Evolutionary conservation across 1,140 invertebrate species (phyloP).

Genomic region (Cherax destructor): DNA sequence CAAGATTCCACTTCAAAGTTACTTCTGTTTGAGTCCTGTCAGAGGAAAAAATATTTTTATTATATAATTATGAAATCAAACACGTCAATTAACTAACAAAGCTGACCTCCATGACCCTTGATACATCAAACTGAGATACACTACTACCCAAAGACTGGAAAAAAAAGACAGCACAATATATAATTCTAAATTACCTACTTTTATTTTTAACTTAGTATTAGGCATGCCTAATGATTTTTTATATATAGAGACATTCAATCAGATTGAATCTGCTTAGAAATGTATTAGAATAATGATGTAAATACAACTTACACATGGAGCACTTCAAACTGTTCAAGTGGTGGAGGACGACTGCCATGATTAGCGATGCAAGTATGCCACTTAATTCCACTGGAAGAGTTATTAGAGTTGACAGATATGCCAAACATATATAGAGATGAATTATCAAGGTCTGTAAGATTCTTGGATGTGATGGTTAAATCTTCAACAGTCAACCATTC

Average conservation of each 20-base stretch:
- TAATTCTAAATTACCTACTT: too few relatives aligned
- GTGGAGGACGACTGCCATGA: slow-evolving; percentile 19
- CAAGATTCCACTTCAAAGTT: slow-evolving; percentile 38
- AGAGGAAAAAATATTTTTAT: not conserved
- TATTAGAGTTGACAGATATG: slow-evolving; percentile 42
- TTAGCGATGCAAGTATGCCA: slow-evolving; percentile 48
- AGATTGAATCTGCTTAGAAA: not conserved
- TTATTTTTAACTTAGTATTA: too few relatives aligned
- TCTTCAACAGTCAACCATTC: slow-evolving; percentile 28
- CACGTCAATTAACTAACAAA: too few relatives aligned
- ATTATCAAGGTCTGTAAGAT: slow-evolving; percentile 25
- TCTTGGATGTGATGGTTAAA: slow-evolving; percentile 8
- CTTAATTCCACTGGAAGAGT: slow-evolving; percentile 53
- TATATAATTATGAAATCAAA: too few relatives aligned
- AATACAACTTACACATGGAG: slow-evolving; percentile 45
- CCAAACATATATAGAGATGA: slow-evolving; percentile 45
- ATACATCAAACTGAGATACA: too few relatives aligned
- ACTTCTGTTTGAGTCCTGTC: slow-evolving; percentile 34
- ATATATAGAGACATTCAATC: too few relatives aligned
- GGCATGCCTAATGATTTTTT: too few relatives aligned
- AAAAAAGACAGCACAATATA: too few relatives aligned
- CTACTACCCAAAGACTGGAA: too few relatives aligned
- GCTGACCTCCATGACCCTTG: too few relatives aligned
- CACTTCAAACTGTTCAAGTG: slow-evolving; percentile 1
- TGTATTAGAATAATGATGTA: not conserved